Conservation (phyloP, 2,113 vertebrate genomes). For the Cyprinodon variegatus region DNA sequence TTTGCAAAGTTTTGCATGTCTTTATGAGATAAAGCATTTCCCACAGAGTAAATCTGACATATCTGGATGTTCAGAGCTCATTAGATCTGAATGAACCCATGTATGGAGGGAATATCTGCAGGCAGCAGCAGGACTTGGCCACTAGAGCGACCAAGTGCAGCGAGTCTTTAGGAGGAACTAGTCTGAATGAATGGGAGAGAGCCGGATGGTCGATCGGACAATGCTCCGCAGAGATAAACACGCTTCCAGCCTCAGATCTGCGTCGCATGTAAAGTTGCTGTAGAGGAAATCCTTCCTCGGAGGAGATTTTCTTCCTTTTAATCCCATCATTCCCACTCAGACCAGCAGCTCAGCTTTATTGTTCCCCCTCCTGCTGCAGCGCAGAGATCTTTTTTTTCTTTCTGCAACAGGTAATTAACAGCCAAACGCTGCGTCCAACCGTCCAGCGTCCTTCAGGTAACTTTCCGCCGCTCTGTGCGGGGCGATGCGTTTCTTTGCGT, state of each 20-base stretch:
- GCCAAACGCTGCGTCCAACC: background rate
- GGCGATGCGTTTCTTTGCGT: background rate
- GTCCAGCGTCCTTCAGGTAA: background rate
- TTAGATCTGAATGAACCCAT: background rate
- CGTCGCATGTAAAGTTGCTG: background rate
- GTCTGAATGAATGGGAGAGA: constrained; percentile 74
- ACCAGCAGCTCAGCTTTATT: constrained; percentile 2
- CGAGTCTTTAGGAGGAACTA: constrained; percentile 37
- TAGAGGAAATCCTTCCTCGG: background rate
- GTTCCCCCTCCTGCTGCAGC: background rate
- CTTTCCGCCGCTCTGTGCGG: background rate
- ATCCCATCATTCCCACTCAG: constrained; percentile 1
- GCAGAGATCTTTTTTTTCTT: constrained; percentile 10
- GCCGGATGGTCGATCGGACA: constrained; percentile 25
- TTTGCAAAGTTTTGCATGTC: background rate
- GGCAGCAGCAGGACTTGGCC: constrained; percentile 30
- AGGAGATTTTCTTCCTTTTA: background rate
- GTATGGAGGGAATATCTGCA: no score
- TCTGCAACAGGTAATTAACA: constrained; percentile 62
- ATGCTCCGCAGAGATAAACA: background rate
- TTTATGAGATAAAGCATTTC: background rate
- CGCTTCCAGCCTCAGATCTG: constrained; percentile 5
- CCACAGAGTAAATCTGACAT: no score
- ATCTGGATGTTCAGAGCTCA: background rate
- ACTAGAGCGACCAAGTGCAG: constrained; percentile 1